Evolutionary conservation across 2,113 vertebrate genomes (phyloP).

Genomic region (Sebastes schlegelii): DNA sequence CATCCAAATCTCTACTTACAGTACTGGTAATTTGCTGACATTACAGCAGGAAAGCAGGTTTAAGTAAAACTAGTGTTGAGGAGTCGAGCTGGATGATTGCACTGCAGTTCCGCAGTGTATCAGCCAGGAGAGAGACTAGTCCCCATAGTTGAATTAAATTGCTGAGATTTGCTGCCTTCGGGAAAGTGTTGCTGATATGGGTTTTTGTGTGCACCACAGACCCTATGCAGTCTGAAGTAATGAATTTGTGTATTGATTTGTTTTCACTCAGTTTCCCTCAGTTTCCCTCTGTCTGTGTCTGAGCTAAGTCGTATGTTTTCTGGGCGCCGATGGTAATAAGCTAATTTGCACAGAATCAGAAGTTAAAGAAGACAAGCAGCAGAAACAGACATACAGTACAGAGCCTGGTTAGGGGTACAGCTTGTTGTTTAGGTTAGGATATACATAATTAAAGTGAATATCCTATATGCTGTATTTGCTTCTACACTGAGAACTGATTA

Average conservation of each 20-base stretch:
- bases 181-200: slow-evolving; percentile 42
- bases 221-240: slow-evolving; percentile 16
- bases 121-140: slow-evolving; percentile 29
- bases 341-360: slow-evolving; percentile 12
- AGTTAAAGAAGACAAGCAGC: not conserved
- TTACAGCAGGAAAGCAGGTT: slow-evolving; percentile 54
- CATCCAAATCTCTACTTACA: slow-evolving; percentile 49
- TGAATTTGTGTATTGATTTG: slow-evolving; percentile 43
- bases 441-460: not conserved
- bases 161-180: slow-evolving; percentile 27
- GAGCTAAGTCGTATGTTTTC: slow-evolving; percentile 20
- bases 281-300: slow-evolving; percentile 11
- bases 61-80: slow-evolving; percentile 66
- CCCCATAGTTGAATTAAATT: slow-evolving; percentile 45
- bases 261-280: slow-evolving; percentile 23
- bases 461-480: not conserved
- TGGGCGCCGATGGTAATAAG: not conserved
- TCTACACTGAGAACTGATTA: not conserved
- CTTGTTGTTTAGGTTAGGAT: not conserved
- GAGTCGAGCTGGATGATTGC: slow-evolving; percentile 40
- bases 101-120: slow-evolving; percentile 30
- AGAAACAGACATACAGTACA: not conserved
- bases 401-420: not conserved
- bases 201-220: slow-evolving; percentile 17
- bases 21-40: slow-evolving; percentile 70